Evolutionary conservation across 2,113 vertebrate species (phyloP).

Genomic region (Gnathonemus longibarbis): DNA sequence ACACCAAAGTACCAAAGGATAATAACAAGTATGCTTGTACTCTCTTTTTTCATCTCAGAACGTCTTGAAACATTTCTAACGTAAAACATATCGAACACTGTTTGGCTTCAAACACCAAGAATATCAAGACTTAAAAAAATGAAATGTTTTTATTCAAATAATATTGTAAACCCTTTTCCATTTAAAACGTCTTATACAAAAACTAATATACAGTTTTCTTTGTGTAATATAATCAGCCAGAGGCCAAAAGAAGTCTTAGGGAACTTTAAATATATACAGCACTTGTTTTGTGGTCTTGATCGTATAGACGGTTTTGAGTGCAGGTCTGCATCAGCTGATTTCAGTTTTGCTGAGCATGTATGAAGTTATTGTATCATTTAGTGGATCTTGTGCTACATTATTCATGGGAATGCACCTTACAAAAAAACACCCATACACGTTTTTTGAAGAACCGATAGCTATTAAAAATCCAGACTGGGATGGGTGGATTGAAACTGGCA

Average conservation of each 20-base stretch:
- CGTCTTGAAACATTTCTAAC: background rate
- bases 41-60: background rate
- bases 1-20: background rate
- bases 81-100: constrained; percentile 15
- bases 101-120: background rate
- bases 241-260: background rate
- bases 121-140: background rate
- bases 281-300: background rate
- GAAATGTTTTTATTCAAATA: constrained; percentile 10
- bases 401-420: background rate
- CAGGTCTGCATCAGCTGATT: background rate
- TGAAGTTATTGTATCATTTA: background rate
- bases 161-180: constrained; percentile 18
- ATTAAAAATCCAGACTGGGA: background rate
- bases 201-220: constrained; percentile 2
- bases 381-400: background rate
- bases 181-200: constrained; percentile 15
- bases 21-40: background rate
- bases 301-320: background rate
- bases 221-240: background rate
- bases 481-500: background rate
- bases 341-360: background rate
- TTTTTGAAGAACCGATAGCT: background rate
- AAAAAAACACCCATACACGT: background rate
- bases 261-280: background rate